Conservation (phyloP, 2,888 invertebrate genomes). For the Metopia argyrocephala region DNA sequence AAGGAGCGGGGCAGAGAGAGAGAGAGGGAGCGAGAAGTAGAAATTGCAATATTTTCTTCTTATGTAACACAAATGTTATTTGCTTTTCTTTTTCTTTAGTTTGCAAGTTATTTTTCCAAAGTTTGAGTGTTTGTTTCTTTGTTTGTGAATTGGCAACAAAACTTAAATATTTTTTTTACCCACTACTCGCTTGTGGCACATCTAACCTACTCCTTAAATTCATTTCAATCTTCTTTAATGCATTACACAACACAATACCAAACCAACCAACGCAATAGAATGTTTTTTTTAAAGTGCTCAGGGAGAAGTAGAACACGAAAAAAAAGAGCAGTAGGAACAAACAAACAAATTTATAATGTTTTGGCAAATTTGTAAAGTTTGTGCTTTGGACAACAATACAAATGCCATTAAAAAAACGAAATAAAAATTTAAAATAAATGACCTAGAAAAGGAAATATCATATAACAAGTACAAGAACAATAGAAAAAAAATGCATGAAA, state of each 20-base stretch:
- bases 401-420: constrained; percentile 2
- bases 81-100: background rate
- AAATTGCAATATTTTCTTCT: too few species aligned
- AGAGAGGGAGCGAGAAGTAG: too few species aligned
- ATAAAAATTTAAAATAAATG: constrained; percentile 15
- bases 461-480: background rate
- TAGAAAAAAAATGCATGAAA: background rate
- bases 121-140: background rate
- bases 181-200: background rate
- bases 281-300: background rate
- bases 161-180: background rate
- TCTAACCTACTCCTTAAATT: background rate
- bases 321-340: constrained; percentile 32
- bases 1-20: too few species aligned
- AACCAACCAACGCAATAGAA: background rate
- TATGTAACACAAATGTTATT: constrained; percentile 20
- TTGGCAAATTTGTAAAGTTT: constrained; percentile 35
- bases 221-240: background rate
- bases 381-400: constrained; percentile 18
- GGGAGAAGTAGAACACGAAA: background rate
- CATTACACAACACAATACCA: background rate
- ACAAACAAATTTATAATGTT: constrained; percentile 46
- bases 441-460: constrained; percentile 32
- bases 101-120: too few species aligned
- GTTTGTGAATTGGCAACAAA: background rate